Evolutionary conservation across 2,888 invertebrate genomes (phyloP), one percentile per base, ranked within the genome.

Genomic region (Mayetiola destructor): DNA sequence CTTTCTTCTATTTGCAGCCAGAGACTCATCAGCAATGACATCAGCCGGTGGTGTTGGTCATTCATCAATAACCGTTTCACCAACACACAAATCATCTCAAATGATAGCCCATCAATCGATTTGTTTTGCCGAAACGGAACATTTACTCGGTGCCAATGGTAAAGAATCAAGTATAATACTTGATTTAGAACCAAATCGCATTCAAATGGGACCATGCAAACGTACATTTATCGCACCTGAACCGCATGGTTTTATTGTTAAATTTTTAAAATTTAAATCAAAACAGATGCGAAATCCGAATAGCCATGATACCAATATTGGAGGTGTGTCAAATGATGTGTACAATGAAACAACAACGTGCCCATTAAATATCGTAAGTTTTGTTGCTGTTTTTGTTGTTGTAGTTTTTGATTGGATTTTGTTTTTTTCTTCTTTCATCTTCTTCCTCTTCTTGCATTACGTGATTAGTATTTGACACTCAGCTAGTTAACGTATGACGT

Each of bases 301-400:
- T 16, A 42, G 40, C 23, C 35, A 29, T 27, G 32, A 48, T 23
- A 58, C 20, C 10, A 57, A 55, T 55, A 35, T 30, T 30, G 57
- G 61, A 5, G 27, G 53, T 53, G 53, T 53, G 53, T 53, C 30
- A 16, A 32, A 27, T 48, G 48, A 48, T 53, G 30, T 53, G 30
- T 53, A 32, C 20, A 53, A 53, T 27, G 53, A 53, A 20, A 53
- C 53, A 53, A 30, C 53, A 32, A 53, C 59, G 58, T 72, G 71
- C 60, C 72, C 71, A 2, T 58, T 72, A 55, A 68, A 66, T 59
- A 67, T 72, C 58, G 71, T 72, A 66, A 72, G 71, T 71, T 61
- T 8, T 27, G 12, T 30, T 16, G 36, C 9, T 10, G n/a, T 54
- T 30, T 18, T 29, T 16, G 29, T 30, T n/a, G 20, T 35, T n/a